Conservation (phyloP, 2,797 vertebrate genomes). For the Urophycis tenuis region DNA sequence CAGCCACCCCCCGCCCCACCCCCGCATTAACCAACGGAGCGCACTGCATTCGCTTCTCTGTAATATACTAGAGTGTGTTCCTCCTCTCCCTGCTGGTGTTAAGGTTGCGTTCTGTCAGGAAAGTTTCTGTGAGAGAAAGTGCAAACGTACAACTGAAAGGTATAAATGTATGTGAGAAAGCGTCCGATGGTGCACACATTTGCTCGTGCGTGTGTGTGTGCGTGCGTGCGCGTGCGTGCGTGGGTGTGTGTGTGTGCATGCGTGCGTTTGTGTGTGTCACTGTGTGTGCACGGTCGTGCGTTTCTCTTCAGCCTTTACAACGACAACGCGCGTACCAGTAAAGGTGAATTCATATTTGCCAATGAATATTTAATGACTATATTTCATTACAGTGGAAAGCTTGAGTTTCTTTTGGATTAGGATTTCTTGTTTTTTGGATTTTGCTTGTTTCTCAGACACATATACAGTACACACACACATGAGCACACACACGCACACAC, state of each 20-base stretch:
- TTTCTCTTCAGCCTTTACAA: not conserved
- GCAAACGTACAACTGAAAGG: too few species aligned
- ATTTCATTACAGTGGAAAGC: not conserved
- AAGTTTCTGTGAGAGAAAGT: not conserved
- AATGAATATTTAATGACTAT: too few species aligned
- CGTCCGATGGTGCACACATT: not conserved
- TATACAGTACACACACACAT: too few species aligned
- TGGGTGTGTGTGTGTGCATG: not conserved
- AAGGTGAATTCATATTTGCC: not conserved
- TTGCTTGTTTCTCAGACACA: not conserved
- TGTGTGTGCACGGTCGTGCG: not conserved
- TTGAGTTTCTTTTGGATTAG: not conserved
- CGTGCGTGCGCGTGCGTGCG: not conserved
- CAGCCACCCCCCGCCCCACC: constrained; percentile 38
- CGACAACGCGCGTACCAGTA: not conserved
- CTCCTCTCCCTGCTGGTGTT: not conserved
- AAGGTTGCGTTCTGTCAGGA: not conserved
- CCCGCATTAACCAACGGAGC: constrained; percentile 33
- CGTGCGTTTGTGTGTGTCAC: not conserved
- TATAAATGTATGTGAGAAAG: not conserved
- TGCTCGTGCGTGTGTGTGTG: not conserved
- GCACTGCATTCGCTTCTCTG: constrained; percentile 3
- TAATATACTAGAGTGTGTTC: not conserved
- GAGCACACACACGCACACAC: too few species aligned
- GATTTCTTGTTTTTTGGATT: not conserved